Evolutionary conservation across 1,140 invertebrate species (phyloP), one percentile per base, ranked within the genome.

Genomic region (Trinorchestia longiramus): DNA sequence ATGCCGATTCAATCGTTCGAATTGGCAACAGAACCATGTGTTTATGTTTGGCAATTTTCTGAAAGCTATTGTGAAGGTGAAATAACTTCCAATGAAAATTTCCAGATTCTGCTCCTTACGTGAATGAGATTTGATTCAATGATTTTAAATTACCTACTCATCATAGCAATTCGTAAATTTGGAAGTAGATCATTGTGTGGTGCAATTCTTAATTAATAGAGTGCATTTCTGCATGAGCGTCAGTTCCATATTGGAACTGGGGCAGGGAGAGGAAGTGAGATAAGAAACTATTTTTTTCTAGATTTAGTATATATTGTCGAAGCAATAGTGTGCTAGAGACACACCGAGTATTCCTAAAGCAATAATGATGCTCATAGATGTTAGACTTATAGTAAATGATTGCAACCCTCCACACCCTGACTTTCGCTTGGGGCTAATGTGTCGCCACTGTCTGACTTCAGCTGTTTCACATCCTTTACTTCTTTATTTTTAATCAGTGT

Each of bases 361-460:
- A 94, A 94, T 94, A 94, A 94, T 94, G 92, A 94, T 94, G 92
- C 92, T 94, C 92, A 94, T 94, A 94, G 92, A 94, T 94, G 92
- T 45, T 94, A 94, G 92, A n/a, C 28, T 1, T 45, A 94, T 94
- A 47, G 43, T 6, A n/a, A 11, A 94, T 40, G 92, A 94, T 94
- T 28, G 8, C 92, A 94, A 45, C 92, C 92, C 92, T 94, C 92
- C 43, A 94, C 92, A 47, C 43, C 88, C 88, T 90, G 36, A 77
- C 62, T 11, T 28, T 77, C 11, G 62, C 62, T 77, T 36, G 62
- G 8, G 28, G 28, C 62, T 23, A 77, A 28, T 36, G 62, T 36
- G 62, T 77, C 62, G 3, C 62, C 62, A 28, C 62, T 36, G 11
- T 36, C 62, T 36, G 62, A 77, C 62, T 36, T 3, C 62, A 77